Conservation (phyloP, 2,113 vertebrate genomes). For the Hirundichthys speculiger region DNA sequence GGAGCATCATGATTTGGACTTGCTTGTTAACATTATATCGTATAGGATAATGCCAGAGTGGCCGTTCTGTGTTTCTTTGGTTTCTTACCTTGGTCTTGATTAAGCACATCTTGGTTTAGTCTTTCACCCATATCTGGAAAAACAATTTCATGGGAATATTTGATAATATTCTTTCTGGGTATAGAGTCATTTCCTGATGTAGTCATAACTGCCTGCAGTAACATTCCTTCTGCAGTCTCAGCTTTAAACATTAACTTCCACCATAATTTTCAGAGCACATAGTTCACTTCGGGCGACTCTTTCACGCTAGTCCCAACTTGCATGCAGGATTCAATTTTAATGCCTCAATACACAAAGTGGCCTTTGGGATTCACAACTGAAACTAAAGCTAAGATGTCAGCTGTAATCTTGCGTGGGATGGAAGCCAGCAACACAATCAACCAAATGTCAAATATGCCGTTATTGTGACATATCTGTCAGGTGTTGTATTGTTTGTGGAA, state of each 20-base stretch:
- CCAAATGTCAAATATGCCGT: too few species aligned
- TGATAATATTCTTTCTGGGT: slow-evolving; percentile 8
- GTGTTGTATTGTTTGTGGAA: too few species aligned
- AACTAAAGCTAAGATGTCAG: neutral
- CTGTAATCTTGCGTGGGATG: neutral
- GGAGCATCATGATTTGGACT: neutral
- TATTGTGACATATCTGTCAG: too few species aligned
- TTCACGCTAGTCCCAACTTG: slow-evolving; percentile 35
- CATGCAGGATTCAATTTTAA: slow-evolving; percentile 36
- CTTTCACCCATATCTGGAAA: too few species aligned
- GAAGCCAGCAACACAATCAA: too few species aligned
- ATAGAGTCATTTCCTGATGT: neutral
- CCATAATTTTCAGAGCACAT: neutral
- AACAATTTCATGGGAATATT: too few species aligned
- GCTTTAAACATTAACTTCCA: slow-evolving; percentile 6
- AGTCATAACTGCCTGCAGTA: slow-evolving; percentile 7
- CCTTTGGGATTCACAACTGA: slow-evolving; percentile 18
- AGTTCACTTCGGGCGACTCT: slow-evolving; percentile 24
- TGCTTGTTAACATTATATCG: too few species aligned
- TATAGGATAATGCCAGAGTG: too few species aligned
- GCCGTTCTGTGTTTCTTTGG: too few species aligned
- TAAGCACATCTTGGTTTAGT: too few species aligned
- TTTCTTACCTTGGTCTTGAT: too few species aligned
- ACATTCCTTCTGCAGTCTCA: slow-evolving; percentile 7
- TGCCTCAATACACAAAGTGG: slow-evolving; percentile 22